These are phyloP conservation scores for Chionis minor DNA, from an alignment of 2,113 vertebrate genomes.

Conservation along the genomic window DNA sequence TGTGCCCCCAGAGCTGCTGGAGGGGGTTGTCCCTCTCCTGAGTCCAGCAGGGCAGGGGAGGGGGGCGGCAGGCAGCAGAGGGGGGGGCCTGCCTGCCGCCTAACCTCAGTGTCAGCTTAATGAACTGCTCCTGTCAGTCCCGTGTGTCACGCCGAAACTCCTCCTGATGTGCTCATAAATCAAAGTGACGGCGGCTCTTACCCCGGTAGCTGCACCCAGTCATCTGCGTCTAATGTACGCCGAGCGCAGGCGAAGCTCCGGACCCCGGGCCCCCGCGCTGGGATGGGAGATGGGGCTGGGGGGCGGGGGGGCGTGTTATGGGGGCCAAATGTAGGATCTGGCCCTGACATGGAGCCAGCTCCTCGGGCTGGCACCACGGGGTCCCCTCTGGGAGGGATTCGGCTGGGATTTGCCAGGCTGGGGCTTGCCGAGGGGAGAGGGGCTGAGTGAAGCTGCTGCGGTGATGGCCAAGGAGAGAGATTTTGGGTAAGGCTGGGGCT, in stretches of 20 bases:
- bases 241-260: slow-evolving; percentile 71
- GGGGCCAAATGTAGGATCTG: rapidly evolving
- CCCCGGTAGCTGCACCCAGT: slow-evolving; percentile 88
- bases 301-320: background rate
- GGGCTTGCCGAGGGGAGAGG: background rate
- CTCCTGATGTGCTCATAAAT: slow-evolving; percentile 97
- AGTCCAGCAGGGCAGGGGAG: background rate
- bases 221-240: slow-evolving; percentile 89
- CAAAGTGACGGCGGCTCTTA: slow-evolving; percentile 90
- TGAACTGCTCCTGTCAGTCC: slow-evolving; percentile 90
- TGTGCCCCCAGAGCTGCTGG: background rate
- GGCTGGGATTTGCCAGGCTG: rapidly evolving
- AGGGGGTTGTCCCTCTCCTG: background rate
- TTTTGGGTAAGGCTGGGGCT: background rate
- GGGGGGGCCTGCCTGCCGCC: slow-evolving; percentile 24
- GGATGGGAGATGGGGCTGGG: background rate
- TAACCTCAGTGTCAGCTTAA: slow-evolving; percentile 84
- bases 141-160: slow-evolving; percentile 86
- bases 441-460: rapidly evolving
- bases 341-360: background rate
- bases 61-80: background rate
- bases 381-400: background rate
- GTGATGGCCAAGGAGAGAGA: rapidly evolving
- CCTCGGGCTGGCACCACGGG: background rate
- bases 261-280: background rate